These are phyloP conservation scores for Drosophila bocki DNA, from an alignment of 1,140 invertebrate genomes.

Conservation along the genomic window DNA sequence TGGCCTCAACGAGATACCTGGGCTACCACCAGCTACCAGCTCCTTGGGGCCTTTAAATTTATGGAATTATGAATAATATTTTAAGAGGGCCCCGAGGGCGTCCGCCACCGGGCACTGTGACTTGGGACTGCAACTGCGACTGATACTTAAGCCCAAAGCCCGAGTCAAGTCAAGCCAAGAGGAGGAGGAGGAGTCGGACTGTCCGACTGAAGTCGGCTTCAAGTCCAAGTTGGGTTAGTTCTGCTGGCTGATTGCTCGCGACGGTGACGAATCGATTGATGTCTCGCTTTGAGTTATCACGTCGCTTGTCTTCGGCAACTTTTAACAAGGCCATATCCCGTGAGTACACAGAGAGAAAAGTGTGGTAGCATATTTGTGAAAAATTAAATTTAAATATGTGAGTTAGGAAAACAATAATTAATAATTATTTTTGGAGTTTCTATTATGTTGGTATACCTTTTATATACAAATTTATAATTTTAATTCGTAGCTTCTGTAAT, in stretches of 20 bases:
- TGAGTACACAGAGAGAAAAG: conserved; percentile 6
- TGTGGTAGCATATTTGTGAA: too few relatives aligned
- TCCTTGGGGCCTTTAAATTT: conserved; percentile 67
- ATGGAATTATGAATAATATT: conserved; percentile 83
- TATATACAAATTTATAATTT: background rate
- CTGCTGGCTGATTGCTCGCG: conserved; percentile 71
- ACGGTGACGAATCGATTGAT: conserved; percentile 82
- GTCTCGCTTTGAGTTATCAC: conserved; percentile 81
- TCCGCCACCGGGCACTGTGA: conserved; percentile 59
- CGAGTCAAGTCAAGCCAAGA: background rate
- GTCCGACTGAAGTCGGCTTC: conserved; percentile 22
- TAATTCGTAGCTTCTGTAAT: background rate
- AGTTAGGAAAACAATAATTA: too few relatives aligned
- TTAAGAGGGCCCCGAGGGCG: conserved; percentile 70
- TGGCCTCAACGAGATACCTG: conserved; percentile 47
- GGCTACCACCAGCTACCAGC: conserved; percentile 20
- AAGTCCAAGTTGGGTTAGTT: conserved; percentile 60
- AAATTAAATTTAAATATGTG: too few relatives aligned
- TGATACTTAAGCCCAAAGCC: conserved; percentile 24
- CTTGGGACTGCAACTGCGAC: background rate
- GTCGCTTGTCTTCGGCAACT: conserved; percentile 72
- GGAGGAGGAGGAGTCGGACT: conserved; percentile 18
- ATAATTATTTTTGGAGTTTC: too few relatives aligned
- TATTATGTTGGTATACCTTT: too few relatives aligned
- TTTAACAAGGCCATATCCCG: conserved; percentile 73